These are phyloP conservation scores for Thelaira solivaga DNA, from an alignment of 2,888 invertebrate species.

Conservation along the genomic window DNA sequence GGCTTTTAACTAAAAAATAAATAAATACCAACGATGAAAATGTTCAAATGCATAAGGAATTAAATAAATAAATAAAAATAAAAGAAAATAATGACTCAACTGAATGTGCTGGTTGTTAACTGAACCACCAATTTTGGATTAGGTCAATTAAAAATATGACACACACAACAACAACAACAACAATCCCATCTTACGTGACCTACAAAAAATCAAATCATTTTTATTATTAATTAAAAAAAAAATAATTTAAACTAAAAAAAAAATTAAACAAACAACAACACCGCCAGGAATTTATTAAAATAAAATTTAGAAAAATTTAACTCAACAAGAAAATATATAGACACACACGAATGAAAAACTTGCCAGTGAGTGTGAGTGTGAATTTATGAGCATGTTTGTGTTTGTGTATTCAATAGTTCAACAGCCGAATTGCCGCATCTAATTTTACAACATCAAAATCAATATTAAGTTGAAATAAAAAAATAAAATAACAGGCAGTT, in stretches of 20 bases:
- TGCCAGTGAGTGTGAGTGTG: background rate
- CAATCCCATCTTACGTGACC: too few species aligned
- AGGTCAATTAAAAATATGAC: constrained; percentile 15
- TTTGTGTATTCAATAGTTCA: constrained; percentile 37
- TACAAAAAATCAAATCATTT: background rate
- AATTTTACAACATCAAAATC: constrained; percentile 49
- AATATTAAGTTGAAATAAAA: constrained; percentile 30
- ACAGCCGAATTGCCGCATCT: constrained; percentile 62
- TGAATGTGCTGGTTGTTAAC: constrained; percentile 49
- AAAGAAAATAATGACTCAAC: constrained; percentile 46
- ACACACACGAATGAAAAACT: background rate
- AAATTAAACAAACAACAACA: background rate
- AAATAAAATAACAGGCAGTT: constrained; percentile 14
- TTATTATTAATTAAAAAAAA: background rate
- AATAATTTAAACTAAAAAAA: too few species aligned
- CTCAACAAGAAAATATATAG: background rate
- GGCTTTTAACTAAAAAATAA: background rate
- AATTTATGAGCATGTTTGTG: too few species aligned
- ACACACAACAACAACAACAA: constrained; percentile 4
- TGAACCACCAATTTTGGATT: constrained; percentile 32
- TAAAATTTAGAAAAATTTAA: background rate
- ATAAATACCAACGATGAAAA: background rate
- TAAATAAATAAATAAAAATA: background rate
- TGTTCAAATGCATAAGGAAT: background rate
- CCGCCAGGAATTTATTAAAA: constrained; percentile 36